Percentiles rank a stretch among this genome's conserved stretches.
phyloP scores from a whole-genome alignment of 2,888 invertebrate genomes.

The Rotaria magnacalcarata region DNA sequence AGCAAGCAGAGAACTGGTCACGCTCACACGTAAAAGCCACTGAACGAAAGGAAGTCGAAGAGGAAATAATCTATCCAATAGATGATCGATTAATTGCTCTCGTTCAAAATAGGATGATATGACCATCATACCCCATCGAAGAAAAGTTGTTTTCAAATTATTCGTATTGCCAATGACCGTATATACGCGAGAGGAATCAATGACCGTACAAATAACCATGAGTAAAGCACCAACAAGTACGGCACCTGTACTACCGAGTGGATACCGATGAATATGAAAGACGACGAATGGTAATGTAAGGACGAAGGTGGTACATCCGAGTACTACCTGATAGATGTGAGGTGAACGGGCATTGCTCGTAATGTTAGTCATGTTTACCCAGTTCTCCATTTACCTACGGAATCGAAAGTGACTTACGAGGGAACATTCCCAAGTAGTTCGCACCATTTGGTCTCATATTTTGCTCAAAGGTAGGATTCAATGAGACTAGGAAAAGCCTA shows the following conservation, averaged over 20 bases:
- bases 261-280: conserved; percentile 48
- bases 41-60: conserved; percentile 46
- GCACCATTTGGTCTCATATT: too few relatives aligned
- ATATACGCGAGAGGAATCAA: conserved; percentile 48
- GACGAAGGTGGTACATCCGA: conserved; percentile 48
- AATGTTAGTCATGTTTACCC: too few relatives aligned
- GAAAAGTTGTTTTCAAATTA: conserved; percentile 48
- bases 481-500: too few relatives aligned
- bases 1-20: conserved; percentile 47
- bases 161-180: conserved; percentile 47
- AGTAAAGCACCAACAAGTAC: conserved; percentile 48
- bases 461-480: too few relatives aligned
- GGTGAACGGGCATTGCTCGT: too few relatives aligned
- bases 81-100: conserved; percentile 47
- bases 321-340: conserved; percentile 41
- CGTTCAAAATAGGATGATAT: conserved; percentile 49
- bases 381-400: too few relatives aligned
- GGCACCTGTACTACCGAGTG: conserved; percentile 48
- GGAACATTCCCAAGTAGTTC: too few relatives aligned
- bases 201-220: conserved; percentile 48
- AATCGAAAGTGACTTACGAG: too few relatives aligned
- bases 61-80: conserved; percentile 47
- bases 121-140: conserved; percentile 49
- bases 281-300: conserved; percentile 48
- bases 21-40: conserved; percentile 48